Percentiles rank a stretch among this genome's conserved stretches.
Evolutionary conservation across 2,797 vertebrate species (phyloP).

Genomic region (Micromesistius poutassou): DNA sequence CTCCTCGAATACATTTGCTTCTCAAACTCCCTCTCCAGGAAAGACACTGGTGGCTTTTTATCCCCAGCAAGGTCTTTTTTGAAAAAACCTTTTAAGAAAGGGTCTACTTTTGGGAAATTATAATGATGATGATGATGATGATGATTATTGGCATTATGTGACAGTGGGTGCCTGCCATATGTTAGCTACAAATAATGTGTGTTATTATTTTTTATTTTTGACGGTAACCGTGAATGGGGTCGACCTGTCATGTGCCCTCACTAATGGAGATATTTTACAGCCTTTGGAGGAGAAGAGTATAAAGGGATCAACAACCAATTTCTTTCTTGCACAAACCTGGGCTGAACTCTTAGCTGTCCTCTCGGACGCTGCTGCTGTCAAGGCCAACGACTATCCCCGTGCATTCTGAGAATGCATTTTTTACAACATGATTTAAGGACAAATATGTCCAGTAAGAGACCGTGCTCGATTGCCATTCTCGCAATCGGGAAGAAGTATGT

Average conservation of each 20-base stretch:
- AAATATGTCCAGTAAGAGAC: too few species aligned
- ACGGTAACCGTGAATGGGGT: background rate
- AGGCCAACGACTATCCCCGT: too few species aligned
- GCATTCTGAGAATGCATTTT: too few species aligned
- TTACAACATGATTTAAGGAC: too few species aligned
- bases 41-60: background rate
- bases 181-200: background rate
- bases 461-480: too few species aligned
- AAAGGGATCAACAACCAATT: constrained; percentile 50
- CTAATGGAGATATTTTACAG: constrained; percentile 42
- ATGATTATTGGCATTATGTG: background rate
- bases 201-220: too few species aligned
- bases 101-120: background rate
- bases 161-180: background rate
- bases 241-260: constrained; percentile 13
- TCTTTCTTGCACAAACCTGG: constrained; percentile 25
- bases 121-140: background rate
- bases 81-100: background rate
- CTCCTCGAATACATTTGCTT: background rate
- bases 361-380: background rate
- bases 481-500: background rate
- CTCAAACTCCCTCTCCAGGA: background rate
- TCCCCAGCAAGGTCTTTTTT: background rate
- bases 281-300: constrained; percentile 49
- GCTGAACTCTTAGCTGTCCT: constrained; percentile 14